Conservation (phyloP, 2,797 vertebrate genomes). For the Pampus argenteus region DNA sequence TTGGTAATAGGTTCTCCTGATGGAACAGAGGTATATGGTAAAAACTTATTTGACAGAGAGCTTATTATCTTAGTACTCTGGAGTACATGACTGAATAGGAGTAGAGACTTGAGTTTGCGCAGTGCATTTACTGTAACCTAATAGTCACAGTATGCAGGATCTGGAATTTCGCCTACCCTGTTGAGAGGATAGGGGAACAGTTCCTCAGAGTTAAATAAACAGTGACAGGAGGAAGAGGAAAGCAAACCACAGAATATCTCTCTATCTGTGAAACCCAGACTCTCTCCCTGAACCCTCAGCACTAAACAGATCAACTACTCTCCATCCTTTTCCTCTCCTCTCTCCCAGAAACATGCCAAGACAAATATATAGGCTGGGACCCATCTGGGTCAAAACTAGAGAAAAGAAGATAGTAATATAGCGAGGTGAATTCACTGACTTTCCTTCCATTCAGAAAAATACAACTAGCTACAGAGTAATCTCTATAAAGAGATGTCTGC, state of each 20-base stretch:
- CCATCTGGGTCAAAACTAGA: conserved; percentile 14
- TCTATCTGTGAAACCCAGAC: conserved; percentile 80
- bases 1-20: conserved; percentile 49
- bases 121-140: conserved; percentile 62
- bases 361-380: conserved; percentile 60
- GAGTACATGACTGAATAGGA: conserved; percentile 34
- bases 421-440: conserved; percentile 14
- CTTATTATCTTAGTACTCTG: conserved; percentile 34
- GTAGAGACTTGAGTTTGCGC: conserved; percentile 40
- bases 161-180: conserved; percentile 51
- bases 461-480: not conserved
- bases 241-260: conserved; percentile 70
- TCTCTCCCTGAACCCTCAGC: conserved; percentile 87
- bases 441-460: not conserved
- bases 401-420: conserved; percentile 3
- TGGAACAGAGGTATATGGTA: conserved; percentile 24
- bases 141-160: conserved; percentile 51
- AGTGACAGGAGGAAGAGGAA: conserved; percentile 69
- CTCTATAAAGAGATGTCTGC: too few species aligned
- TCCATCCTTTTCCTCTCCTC: conserved; percentile 64
- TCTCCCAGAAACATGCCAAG: conserved; percentile 61
- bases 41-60: conserved; percentile 50
- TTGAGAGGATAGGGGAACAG: conserved; percentile 52
- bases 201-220: conserved; percentile 73
- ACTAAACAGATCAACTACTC: conserved; percentile 75